A percentile compares a stretch with the other conserved stretches of the same genome.
phyloP scores from a whole-genome alignment of 2,797 vertebrate genomes.

The Catharus ustulatus region DNA sequence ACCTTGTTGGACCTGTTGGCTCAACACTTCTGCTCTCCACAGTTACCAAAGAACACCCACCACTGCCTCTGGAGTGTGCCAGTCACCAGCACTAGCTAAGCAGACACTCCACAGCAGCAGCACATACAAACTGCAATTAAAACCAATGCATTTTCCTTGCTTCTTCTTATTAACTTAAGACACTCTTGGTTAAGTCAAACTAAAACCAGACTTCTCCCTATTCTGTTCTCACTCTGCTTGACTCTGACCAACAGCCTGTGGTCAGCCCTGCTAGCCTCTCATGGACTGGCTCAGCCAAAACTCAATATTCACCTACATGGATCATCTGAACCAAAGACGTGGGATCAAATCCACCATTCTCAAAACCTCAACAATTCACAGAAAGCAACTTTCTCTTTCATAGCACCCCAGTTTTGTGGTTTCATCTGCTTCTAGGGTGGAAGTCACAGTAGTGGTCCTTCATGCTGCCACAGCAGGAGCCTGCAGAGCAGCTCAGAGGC shows the following conservation, averaged over 20 bases:
- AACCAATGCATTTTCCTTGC: neutral
- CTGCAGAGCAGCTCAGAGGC: neutral
- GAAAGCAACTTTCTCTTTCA: neutral
- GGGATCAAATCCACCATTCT: neutral
- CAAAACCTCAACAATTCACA: neutral
- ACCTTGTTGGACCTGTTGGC: neutral
- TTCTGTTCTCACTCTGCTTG: neutral
- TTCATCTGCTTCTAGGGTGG: neutral
- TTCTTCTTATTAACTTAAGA: neutral
- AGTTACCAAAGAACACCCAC: neutral
- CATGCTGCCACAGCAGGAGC: neutral
- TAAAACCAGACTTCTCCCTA: neutral
- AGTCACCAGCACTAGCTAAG: neutral
- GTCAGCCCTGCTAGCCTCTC: neutral
- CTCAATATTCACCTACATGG: neutral
- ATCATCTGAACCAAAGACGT: neutral
- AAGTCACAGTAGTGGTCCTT: neutral
- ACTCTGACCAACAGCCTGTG: neutral
- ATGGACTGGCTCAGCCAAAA: neutral
- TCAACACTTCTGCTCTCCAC: neutral
- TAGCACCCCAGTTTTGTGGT: neutral
- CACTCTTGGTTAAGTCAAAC: neutral
- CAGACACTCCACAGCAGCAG: neutral
- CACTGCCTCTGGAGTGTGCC: neutral
- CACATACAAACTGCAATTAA: rapidly evolving